Evolutionary conservation across 2,113 vertebrate genomes (phyloP), one percentile per base, ranked within the genome.

Genomic region (Meriones unguiculatus): DNA sequence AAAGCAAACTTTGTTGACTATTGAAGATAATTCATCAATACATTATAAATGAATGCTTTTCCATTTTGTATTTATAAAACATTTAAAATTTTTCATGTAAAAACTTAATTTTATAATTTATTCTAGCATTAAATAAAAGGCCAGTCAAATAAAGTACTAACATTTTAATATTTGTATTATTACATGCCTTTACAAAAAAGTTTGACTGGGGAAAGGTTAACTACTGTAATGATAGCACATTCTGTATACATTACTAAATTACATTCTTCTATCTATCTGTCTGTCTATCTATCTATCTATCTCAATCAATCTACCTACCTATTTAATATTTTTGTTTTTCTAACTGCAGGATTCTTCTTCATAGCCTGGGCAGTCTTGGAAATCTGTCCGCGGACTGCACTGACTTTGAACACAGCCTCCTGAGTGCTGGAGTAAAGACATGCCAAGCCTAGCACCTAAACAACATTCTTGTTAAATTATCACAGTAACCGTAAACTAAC

Each of bases 51-150:
- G 10, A 87, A 95, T 5, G 22, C 82, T 73, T 93, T 46, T 77
- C 20, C 24, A 87, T 69, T 38, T 92, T 75, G 75, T 75, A 87
- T 80, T 76, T 65, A 46, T 57, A 30, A 35, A 81, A 32, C 30
- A 57, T 54, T 92, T 85, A 81, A 2, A 11, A 25, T 87, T 90
- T 93, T 41, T 32, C 4, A 93, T 70, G 24, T 46, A 62, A 96
- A 91, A 95, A 87, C 20, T 80, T 93, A 73, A 93, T 93, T 87
- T 91, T 57, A 84, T 54, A 97, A 92, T 5, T 89, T 69, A 96
- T 76, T 76, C 24, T 73, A 78, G 85, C 3, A 72, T 4, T 89
- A 32, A 89, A 88, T 59, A 91, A 89, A 24, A 93, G 41, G 5
- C 24, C 87, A 35, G 1, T 69, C 5, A 81, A 91, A 65, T 22